Evolutionary conservation across 2,113 vertebrate genomes (phyloP).

Genomic region (Psilopogon haemacephalus): DNA sequence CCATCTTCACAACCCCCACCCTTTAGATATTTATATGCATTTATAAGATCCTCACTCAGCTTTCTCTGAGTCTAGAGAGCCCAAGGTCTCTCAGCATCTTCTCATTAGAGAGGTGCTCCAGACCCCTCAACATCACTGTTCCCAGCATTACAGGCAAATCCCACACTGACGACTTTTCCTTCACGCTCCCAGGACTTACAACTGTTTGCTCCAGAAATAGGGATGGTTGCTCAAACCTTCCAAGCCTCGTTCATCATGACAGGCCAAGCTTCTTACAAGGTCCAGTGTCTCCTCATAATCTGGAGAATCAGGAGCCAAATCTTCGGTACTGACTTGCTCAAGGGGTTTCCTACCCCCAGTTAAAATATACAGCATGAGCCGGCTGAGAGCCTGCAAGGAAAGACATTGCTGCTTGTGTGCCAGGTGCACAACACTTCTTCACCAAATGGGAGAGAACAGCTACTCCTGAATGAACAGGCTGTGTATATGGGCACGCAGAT

Average conservation of each 20-base stretch:
- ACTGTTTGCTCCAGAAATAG: slow-evolving; percentile 73
- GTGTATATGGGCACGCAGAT: rapidly evolving
- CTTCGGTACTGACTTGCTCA: not conserved
- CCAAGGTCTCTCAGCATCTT: too few relatives aligned
- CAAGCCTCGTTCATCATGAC: not conserved
- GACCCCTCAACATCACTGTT: not conserved
- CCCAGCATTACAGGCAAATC: not conserved
- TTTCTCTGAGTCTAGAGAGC: too few relatives aligned
- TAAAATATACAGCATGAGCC: slow-evolving; percentile 63
- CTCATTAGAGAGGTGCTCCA: too few relatives aligned
- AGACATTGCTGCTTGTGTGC: not conserved
- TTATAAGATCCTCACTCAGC: too few relatives aligned
- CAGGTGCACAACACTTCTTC: not conserved
- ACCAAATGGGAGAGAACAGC: not conserved
- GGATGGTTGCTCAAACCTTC: slow-evolving; percentile 64
- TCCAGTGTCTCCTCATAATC: slow-evolving; percentile 32
- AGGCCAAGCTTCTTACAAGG: slow-evolving; percentile 21
- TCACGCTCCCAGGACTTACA: slow-evolving; percentile 37
- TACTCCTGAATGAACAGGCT: not conserved
- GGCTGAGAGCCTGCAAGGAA: slow-evolving; percentile 63
- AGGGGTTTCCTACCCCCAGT: slow-evolving; percentile 12
- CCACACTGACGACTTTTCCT: not conserved
- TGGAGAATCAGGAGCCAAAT: not conserved
- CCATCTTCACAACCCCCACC: too few relatives aligned
- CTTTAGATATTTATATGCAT: too few relatives aligned